Evolutionary conservation across 1,140 invertebrate species (phyloP), one percentile per base, ranked within the genome.

Genomic region (Papilio aristodemus): DNA sequence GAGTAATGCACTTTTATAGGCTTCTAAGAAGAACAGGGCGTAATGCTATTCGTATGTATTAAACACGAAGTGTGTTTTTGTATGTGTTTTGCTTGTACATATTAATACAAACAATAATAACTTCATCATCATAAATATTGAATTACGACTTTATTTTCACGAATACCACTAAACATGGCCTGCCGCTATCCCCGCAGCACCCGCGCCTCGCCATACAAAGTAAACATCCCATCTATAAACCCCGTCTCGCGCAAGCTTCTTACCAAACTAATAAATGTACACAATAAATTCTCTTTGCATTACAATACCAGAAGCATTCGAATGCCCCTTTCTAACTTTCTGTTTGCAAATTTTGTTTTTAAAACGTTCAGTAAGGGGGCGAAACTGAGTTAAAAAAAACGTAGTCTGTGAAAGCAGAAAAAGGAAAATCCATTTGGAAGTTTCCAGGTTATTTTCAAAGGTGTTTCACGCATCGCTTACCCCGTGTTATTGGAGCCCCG

Each of bases 181-280:
- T 68, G 39, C 70, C 50, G 67, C 66, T n/a, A n/a, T 80, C 79
- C 71, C 76, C 78, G 76, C 78, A 75, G 80, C 72, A 72, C 72
- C 73, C 70, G 17, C 43, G 14, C 43, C 43, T 72, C 72, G 75
- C 70, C 67, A 77, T 79, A 83, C 70, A 81, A 87, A 85, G 70
- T 84, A 84, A 83, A 86, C 70, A 78, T 80, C 63, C 76, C 80
- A 77, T 80, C 83, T 82, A 79, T 79, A 78, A 85, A 84, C 80
- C 80, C 77, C 63, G 66, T 63, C 78, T 78, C 75, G 78, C 76
- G 76, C 76, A 73, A 69, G 74, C 74, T 83, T 79, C 79, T 81
- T 83, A 83, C 80, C 76, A 77, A 86, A 80, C 77, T 83, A 86
- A 88, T 86, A 86, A 88, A 88, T 81, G 76, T 81, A 78, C 75